Conservation (phyloP, 2,113 vertebrate genomes). For the Drymodes brunneopygia region DNA sequence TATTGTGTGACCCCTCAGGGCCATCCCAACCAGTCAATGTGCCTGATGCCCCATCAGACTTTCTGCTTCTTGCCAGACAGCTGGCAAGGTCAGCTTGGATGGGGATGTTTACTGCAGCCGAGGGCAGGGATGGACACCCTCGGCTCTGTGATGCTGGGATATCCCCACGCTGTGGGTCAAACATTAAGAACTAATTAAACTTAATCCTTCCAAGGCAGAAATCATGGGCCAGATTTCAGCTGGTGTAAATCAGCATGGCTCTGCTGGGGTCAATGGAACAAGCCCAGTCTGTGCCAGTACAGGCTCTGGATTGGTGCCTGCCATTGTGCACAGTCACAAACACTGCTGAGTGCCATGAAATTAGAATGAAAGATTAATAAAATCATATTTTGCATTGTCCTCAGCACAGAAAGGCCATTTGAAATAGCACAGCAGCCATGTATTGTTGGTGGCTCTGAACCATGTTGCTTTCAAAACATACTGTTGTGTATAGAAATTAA, state of each 20-base stretch:
- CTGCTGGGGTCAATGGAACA: conserved; percentile 40
- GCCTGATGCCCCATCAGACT: not conserved
- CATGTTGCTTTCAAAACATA: not conserved
- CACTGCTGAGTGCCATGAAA: not conserved
- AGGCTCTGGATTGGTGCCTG: conserved; percentile 40
- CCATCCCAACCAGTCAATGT: not conserved
- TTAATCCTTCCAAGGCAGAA: not conserved
- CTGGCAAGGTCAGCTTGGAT: not conserved
- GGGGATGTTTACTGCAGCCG: not conserved
- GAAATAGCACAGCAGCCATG: not conserved
- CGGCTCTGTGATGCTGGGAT: not conserved
- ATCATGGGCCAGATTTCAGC: not conserved
- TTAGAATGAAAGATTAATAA: conserved; percentile 34
- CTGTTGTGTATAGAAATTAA: conserved; percentile 1
- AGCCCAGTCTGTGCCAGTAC: not conserved
- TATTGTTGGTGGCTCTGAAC: not conserved
- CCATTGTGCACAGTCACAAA: conserved; percentile 3
- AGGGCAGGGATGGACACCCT: not conserved
- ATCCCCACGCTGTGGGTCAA: not conserved
- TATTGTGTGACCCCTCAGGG: not conserved
- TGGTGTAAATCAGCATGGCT: not conserved
- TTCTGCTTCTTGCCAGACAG: not conserved
- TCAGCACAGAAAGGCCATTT: not conserved
- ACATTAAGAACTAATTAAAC: not conserved
- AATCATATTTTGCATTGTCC: conserved; percentile 41